A percentile compares a stretch with the other conserved stretches of the same genome.
Evolutionary conservation across 1,140 invertebrate species (phyloP).

Genomic region (Drosophila kohkoa): DNA sequence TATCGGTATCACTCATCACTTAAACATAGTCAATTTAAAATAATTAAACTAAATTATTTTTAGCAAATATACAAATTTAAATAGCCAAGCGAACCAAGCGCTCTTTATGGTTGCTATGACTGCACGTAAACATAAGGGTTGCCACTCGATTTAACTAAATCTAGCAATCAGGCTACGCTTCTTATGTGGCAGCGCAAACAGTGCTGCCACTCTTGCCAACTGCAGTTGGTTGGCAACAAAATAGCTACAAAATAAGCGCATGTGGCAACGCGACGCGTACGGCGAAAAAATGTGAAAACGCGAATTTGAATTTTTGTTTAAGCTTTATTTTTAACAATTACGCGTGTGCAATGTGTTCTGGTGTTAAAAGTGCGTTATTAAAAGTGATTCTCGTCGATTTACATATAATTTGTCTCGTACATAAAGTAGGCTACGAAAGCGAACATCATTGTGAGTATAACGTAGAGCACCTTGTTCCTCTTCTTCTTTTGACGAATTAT

Average conservation of each 20-base stretch:
- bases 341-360: background rate
- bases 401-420: background rate
- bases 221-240: no score
- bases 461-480: background rate
- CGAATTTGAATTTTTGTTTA: no score
- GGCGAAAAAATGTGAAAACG: no score
- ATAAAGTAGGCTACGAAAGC: background rate
- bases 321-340: no score
- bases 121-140: constrained; percentile 1
- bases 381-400: background rate
- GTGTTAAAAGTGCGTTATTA: background rate
- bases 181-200: constrained; percentile 2
- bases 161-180: background rate
- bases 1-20: constrained; percentile 91
- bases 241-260: no score
- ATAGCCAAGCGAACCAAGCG: constrained; percentile 17
- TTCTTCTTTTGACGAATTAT: background rate
- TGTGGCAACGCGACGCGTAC: no score
- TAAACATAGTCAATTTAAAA: constrained; percentile 24
- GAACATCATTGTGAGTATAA: background rate
- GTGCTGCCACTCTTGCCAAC: no score
- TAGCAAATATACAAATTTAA: constrained; percentile 11
- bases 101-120: constrained; percentile 17
- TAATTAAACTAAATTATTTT: background rate
- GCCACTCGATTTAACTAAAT: background rate